Conservation (phyloP, 1,140 invertebrate genomes). For the Hypsibius dujardini region DNA sequence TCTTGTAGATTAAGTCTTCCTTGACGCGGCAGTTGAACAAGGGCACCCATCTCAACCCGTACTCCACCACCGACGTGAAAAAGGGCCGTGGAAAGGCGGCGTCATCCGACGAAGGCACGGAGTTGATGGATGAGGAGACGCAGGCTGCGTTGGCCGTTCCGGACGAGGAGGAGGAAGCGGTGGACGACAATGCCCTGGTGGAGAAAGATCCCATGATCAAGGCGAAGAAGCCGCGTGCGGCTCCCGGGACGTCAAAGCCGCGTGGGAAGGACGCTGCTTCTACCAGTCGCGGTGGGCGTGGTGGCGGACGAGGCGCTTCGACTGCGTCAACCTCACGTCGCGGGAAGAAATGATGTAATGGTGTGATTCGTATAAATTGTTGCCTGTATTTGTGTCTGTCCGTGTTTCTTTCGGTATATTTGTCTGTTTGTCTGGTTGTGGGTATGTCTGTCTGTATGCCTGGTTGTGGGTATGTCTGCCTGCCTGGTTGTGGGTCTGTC, state of each 20-base stretch:
- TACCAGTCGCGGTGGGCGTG: constrained; percentile 17
- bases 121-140: constrained; percentile 32
- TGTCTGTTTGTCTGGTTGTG: too few species aligned
- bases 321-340: constrained; percentile 22
- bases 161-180: constrained; percentile 40
- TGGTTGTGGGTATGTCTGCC: too few species aligned
- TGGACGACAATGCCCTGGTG: constrained; percentile 29
- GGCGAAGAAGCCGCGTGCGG: constrained; percentile 33
- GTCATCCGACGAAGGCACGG: constrained; percentile 34
- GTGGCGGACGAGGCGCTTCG: constrained; percentile 24
- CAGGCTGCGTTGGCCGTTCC: constrained; percentile 33
- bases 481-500: too few species aligned
- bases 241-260: background rate
- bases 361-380: too few species aligned
- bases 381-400: too few species aligned
- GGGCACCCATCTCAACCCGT: constrained; percentile 48
- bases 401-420: too few species aligned
- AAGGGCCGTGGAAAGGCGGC: constrained; percentile 33
- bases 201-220: constrained; percentile 60
- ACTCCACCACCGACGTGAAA: constrained; percentile 41
- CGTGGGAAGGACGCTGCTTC: background rate
- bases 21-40: constrained; percentile 84
- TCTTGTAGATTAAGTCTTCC: constrained; percentile 58
- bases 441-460: too few species aligned
- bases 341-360: too few species aligned